These are phyloP conservation scores for Propithecus coquereli DNA, from an alignment of 2,113 vertebrate genomes.

Conservation along the genomic window DNA sequence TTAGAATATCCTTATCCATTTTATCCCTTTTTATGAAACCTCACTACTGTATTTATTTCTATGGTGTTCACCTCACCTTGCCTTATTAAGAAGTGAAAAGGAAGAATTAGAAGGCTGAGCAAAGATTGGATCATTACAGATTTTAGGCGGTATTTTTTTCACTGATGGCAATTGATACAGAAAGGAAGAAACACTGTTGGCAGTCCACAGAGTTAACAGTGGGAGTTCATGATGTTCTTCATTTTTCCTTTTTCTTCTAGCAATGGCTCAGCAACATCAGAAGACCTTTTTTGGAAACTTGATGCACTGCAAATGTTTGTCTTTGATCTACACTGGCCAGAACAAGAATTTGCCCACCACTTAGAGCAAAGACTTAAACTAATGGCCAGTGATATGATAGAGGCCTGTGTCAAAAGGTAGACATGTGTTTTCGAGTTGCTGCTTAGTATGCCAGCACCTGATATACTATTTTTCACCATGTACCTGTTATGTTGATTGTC, in stretches of 20 bases:
- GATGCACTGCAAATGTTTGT: slow-evolving; percentile 97
- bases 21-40: neutral
- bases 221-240: neutral
- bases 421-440: slow-evolving; percentile 49
- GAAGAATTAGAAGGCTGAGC: neutral
- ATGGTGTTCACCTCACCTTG: neutral
- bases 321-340: slow-evolving; percentile 96
- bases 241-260: slow-evolving; percentile 79
- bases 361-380: slow-evolving; percentile 98
- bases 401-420: slow-evolving; percentile 98
- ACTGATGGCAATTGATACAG: neutral
- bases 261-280: slow-evolving; percentile 94
- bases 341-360: slow-evolving; percentile 95
- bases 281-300: slow-evolving; percentile 98
- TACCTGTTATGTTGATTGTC: neutral
- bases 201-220: neutral
- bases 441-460: neutral
- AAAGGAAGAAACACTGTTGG: neutral
- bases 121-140: neutral
- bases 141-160: neutral
- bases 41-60: neutral
- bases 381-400: slow-evolving; percentile 99
- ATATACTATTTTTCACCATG: neutral
- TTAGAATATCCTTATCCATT: neutral
- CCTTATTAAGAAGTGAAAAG: neutral